These are phyloP conservation scores for Drosophila grimshawi DNA, from an alignment of 1,140 invertebrate genomes.

Conservation along the genomic window DNA sequence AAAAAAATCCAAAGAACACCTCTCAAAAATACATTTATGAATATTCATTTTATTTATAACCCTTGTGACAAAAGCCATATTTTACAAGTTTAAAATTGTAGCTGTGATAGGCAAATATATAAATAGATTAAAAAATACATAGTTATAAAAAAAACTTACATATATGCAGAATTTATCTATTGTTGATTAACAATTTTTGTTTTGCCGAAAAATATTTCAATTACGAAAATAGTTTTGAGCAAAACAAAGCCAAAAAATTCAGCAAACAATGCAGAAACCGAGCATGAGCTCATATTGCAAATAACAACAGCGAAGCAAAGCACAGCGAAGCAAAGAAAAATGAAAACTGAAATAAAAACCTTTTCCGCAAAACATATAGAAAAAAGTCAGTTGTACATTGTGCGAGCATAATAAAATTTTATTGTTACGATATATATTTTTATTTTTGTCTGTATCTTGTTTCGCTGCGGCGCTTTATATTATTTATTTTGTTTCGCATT, in stretches of 20 bases:
- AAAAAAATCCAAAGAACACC: too few species aligned
- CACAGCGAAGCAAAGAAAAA: constrained; percentile 13
- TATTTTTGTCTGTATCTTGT: constrained; percentile 30
- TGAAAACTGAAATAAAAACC: constrained; percentile 21
- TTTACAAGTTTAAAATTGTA: not conserved
- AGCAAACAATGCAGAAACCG: not conserved
- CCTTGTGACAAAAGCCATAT: too few species aligned
- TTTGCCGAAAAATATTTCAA: constrained; percentile 61
- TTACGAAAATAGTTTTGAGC: constrained; percentile 64
- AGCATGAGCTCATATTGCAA: constrained; percentile 25
- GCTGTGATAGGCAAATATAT: not conserved
- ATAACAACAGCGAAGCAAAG: constrained; percentile 2
- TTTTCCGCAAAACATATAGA: constrained; percentile 18
- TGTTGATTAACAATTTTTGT: constrained; percentile 45
- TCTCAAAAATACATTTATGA: too few species aligned
- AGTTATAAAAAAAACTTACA: not conserved
- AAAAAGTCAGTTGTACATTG: constrained; percentile 49
- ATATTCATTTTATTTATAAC: too few species aligned
- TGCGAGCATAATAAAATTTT: constrained; percentile 70
- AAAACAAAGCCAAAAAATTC: constrained; percentile 32
- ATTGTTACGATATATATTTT: constrained; percentile 72
- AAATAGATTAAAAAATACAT: too few species aligned
- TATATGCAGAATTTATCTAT: not conserved
- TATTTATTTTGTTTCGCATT: constrained; percentile 49
- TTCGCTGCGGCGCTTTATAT: constrained; percentile 48